These are phyloP conservation scores for Crocallis elinguaria DNA, from an alignment of 2,888 invertebrate genomes.

Conservation along the genomic window DNA sequence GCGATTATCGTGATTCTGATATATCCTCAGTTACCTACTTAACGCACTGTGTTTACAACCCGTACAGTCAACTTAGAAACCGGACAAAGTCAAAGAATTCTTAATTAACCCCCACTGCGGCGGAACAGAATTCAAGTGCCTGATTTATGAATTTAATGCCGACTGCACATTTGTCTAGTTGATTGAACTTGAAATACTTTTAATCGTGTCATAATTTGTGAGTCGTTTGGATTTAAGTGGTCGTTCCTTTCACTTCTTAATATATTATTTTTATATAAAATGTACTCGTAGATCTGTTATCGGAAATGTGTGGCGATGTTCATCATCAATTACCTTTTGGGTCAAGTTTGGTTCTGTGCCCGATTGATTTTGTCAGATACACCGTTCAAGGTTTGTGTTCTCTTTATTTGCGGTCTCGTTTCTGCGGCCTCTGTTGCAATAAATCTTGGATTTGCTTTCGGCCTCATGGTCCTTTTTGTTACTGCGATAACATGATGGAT, in stretches of 20 bases:
- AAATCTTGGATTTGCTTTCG: constrained; percentile 76
- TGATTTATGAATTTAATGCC: constrained; percentile 16
- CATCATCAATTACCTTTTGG: constrained; percentile 76
- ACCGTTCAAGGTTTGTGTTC: constrained; percentile 81
- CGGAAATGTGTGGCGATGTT: constrained; percentile 35
- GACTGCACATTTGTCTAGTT: constrained; percentile 16
- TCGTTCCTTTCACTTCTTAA: constrained; percentile 31
- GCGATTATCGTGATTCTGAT: constrained; percentile 30
- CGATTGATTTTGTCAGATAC: constrained; percentile 84
- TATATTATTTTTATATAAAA: constrained; percentile 2
- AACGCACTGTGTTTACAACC: constrained; percentile 15
- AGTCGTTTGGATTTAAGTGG: constrained; percentile 20
- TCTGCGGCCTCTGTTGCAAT: constrained; percentile 82
- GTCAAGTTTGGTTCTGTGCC: constrained; percentile 80
- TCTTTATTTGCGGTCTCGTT: constrained; percentile 84
- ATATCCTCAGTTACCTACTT: constrained; percentile 27
- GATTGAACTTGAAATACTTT: constrained; percentile 29
- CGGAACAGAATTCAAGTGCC: constrained; percentile 12
- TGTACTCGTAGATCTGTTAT: neutral
- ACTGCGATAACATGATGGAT: constrained; percentile 76
- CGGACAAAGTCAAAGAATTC: constrained; percentile 7
- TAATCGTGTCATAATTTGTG: constrained; percentile 29
- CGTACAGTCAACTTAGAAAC: constrained; percentile 12
- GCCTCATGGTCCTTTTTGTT: constrained; percentile 79
- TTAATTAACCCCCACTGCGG: constrained; percentile 13